Percentiles rank a stretch among this genome's conserved stretches.
Conservation (phyloP, 2,888 invertebrate species). For the Drosophila stalkeri region DNA sequence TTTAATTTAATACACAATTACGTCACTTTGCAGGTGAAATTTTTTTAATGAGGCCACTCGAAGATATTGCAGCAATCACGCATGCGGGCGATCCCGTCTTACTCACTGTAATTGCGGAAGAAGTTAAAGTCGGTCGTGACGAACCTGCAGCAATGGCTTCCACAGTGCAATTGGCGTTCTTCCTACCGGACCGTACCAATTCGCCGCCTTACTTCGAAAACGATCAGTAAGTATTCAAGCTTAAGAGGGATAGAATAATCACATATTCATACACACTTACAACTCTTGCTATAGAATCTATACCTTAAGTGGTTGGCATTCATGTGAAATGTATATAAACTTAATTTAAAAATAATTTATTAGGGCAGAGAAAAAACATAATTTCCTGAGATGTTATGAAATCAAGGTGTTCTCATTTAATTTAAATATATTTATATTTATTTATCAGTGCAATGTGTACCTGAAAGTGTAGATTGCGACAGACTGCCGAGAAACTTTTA, state of each 20-base stretch:
- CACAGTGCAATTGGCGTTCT: slow-evolving; percentile 93
- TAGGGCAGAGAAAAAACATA: background rate
- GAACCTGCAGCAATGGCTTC: slow-evolving; percentile 93
- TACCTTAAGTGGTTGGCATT: background rate
- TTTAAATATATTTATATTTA: too few species aligned
- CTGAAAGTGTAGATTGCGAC: too few species aligned
- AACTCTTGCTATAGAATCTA: background rate
- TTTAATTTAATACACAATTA: slow-evolving; percentile 8
- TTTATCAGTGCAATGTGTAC: too few species aligned
- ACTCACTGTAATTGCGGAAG: slow-evolving; percentile 94
- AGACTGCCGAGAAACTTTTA: too few species aligned
- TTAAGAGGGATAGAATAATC: slow-evolving; percentile 2
- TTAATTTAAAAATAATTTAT: background rate
- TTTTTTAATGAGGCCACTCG: slow-evolving; percentile 89
- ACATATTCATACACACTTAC: background rate
- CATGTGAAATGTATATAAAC: too few species aligned
- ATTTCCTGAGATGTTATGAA: too few species aligned
- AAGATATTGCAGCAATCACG: slow-evolving; percentile 92
- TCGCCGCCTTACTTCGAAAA: slow-evolving; percentile 92
- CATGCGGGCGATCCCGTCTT: slow-evolving; percentile 94
- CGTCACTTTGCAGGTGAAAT: slow-evolving; percentile 88
- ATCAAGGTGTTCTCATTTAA: too few species aligned
- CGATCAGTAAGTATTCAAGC: slow-evolving; percentile 88
- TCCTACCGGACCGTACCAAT: slow-evolving; percentile 91
- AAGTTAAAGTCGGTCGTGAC: slow-evolving; percentile 90